A percentile compares a stretch with the other conserved stretches of the same genome.
These are phyloP conservation scores for Catharus bicknelli DNA, from an alignment of 2,113 vertebrate genomes.

Conservation along the genomic window DNA sequence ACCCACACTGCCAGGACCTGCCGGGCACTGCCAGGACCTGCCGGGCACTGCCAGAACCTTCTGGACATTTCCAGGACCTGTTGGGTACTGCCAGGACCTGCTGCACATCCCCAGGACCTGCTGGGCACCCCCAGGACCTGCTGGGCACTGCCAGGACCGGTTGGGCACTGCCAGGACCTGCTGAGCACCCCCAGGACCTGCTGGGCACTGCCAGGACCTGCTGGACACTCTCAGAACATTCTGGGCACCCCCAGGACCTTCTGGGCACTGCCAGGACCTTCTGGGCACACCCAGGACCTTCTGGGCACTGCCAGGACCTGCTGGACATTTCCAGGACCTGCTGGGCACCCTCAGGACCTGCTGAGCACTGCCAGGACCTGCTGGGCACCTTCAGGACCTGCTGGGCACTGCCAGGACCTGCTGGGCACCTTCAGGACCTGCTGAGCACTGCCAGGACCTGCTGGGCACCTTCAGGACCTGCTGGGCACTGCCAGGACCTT, in stretches of 20 bases:
- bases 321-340: rapidly evolving
- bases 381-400: rapidly evolving
- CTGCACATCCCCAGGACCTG: rapidly evolving
- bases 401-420: too few species aligned
- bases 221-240: rapidly evolving
- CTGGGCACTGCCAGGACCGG: rapidly evolving
- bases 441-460: rapidly evolving
- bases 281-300: rapidly evolving
- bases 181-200: rapidly evolving
- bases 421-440: rapidly evolving
- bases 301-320: rapidly evolving
- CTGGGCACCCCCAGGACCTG: rapidly evolving
- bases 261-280: rapidly evolving
- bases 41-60: too few species aligned
- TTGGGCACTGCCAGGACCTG: not conserved
- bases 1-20: rapidly evolving
- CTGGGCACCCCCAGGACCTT: not conserved
- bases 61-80: not conserved
- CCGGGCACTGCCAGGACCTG: too few species aligned
- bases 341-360: rapidly evolving
- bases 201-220: rapidly evolving
- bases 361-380: too few species aligned
- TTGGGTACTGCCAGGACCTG: not conserved
- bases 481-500: rapidly evolving
- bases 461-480: rapidly evolving